These are phyloP conservation scores for Oophaga sylvatica DNA, from an alignment of 2,797 vertebrate genomes.

Conservation along the genomic window DNA sequence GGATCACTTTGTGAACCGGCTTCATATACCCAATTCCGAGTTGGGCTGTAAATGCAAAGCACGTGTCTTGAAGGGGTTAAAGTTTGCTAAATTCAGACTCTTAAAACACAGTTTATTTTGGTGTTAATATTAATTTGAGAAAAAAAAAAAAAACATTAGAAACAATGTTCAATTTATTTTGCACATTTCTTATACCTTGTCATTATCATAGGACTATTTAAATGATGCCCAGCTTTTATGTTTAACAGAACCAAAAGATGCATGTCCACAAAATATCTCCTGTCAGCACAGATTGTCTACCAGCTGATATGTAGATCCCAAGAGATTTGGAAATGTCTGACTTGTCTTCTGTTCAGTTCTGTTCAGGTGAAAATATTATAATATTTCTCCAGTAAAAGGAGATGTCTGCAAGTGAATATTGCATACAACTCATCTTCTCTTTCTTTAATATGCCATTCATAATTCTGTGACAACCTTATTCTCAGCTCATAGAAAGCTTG, in stretches of 20 bases:
- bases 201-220: neutral
- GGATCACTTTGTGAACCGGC: no score
- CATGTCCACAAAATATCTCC: neutral
- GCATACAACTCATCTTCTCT: neutral
- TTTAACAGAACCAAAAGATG: conserved; percentile 1
- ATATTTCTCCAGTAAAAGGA: conserved; percentile 12
- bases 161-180: neutral
- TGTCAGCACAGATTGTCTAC: neutral
- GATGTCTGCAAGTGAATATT: conserved; percentile 23
- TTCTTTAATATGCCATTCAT: conserved; percentile 1
- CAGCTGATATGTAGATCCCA: conserved; percentile 9
- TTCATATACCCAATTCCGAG: no score
- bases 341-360: neutral
- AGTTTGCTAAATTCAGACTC: neutral
- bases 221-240: neutral
- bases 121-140: neutral
- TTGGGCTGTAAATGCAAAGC: no score
- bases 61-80: no score
- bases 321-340: neutral
- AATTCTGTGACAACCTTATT: conserved; percentile 5
- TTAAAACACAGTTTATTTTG: neutral
- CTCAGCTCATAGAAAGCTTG: neutral
- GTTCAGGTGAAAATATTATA: conserved; percentile 18
- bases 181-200: neutral
- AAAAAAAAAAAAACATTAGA: neutral